phyloP scores from a whole-genome alignment of 2,113 vertebrate species.

The Eonycteris spelaea region DNA sequence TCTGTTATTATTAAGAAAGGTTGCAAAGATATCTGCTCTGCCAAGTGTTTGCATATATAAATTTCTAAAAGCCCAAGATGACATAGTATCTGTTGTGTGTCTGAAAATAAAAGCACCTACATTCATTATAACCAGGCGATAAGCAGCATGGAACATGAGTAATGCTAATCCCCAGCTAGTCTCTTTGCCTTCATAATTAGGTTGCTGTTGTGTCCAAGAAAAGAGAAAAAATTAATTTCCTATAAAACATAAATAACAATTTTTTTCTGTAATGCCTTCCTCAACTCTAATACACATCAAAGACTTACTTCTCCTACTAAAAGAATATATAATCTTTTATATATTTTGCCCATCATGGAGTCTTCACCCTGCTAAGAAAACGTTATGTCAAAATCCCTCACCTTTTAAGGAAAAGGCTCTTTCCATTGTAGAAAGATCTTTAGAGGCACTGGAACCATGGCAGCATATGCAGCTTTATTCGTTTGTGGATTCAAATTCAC shows the following conservation, averaged over 20 bases:
- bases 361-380: neutral
- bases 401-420: neutral
- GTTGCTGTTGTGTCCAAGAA: neutral
- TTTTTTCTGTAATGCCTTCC: neutral
- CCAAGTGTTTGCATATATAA: constrained; percentile 60
- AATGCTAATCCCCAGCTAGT: neutral
- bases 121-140: neutral
- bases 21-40: constrained; percentile 43
- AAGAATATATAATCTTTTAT: constrained; percentile 6
- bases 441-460: neutral
- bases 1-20: constrained; percentile 60
- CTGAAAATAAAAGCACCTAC: constrained; percentile 55
- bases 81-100: constrained; percentile 46
- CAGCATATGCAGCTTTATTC: neutral
- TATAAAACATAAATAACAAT: constrained; percentile 10
- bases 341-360: neutral
- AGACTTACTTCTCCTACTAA: neutral
- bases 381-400: neutral
- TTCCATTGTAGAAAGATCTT: neutral
- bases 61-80: constrained; percentile 61
- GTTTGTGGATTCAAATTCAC: neutral
- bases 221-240: constrained; percentile 32
- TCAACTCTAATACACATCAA: neutral
- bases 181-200: constrained; percentile 41
- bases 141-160: neutral